Conservation (phyloP, 2,797 vertebrate genomes). For the Clamator glandarius region DNA sequence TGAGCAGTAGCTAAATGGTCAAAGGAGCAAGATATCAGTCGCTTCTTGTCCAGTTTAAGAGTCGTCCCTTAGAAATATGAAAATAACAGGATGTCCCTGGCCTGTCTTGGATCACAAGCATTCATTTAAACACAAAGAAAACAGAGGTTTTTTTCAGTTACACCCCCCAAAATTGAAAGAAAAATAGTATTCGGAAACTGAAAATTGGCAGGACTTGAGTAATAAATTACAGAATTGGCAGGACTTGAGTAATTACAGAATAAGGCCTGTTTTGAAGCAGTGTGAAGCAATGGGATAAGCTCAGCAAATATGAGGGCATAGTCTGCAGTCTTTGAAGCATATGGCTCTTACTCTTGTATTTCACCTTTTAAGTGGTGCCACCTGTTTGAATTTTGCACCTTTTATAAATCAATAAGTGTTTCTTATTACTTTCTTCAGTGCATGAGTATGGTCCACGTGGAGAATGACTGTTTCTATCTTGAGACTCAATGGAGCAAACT, state of each 20-base stretch:
- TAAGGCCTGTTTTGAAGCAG: not conserved
- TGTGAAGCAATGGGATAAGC: not conserved
- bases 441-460: not conserved
- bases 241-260: not conserved
- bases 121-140: conserved; percentile 23
- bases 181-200: not conserved
- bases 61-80: not conserved
- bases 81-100: conserved; percentile 28
- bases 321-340: not conserved
- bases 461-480: not conserved
- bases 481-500: not conserved
- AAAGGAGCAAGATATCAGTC: conserved; percentile 1
- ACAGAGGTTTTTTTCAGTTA: not conserved
- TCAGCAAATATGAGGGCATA: not conserved
- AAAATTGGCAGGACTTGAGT: too few relatives aligned
- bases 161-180: not conserved
- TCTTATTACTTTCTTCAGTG: not conserved
- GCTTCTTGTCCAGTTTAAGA: conserved; percentile 6
- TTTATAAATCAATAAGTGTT: fast-evolving
- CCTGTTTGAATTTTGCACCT: not conserved
- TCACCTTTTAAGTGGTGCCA: not conserved
- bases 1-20: conserved; percentile 7
- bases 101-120: not conserved
- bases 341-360: not conserved
- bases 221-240: not conserved